Conservation (phyloP, 2,113 vertebrate species). For the Dipodomys stephensi region DNA sequence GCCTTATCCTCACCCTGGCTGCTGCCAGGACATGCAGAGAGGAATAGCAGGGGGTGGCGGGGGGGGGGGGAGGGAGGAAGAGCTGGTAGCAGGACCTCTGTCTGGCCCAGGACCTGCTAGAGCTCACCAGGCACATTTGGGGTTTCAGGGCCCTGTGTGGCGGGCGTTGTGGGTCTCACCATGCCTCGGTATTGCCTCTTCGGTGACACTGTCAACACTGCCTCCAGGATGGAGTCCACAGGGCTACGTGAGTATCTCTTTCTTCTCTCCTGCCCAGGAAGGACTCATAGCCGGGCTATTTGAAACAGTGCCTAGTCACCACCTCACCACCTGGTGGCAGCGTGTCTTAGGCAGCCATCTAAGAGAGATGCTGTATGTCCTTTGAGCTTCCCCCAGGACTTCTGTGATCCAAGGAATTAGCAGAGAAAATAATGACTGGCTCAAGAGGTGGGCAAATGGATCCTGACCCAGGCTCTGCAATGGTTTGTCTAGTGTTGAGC, state of each 20-base stretch:
- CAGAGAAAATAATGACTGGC: neutral
- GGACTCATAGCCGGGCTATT: neutral
- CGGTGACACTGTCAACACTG: slow-evolving; percentile 96
- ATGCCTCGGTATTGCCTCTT: slow-evolving; percentile 98
- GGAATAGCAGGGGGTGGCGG: accelerated
- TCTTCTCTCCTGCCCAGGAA: neutral
- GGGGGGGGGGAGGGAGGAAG: neutral
- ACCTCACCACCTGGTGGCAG: slow-evolving; percentile 45
- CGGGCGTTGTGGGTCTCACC: slow-evolving; percentile 93
- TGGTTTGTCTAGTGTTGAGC: neutral
- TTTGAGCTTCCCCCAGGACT: neutral
- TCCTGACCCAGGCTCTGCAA: neutral
- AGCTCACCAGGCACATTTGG: neutral
- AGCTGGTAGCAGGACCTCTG: neutral
- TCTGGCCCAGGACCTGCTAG: neutral
- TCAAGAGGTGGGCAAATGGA: slow-evolving; percentile 22
- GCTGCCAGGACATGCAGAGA: neutral
- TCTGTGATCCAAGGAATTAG: neutral
- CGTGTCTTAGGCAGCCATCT: neutral
- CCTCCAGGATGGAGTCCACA: slow-evolving; percentile 95
- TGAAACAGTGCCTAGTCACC: neutral
- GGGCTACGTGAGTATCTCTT: slow-evolving; percentile 91
- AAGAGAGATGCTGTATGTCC: neutral
- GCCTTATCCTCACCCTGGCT: neutral
- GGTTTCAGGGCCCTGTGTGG: slow-evolving; percentile 92